These are phyloP conservation scores for Trichopoda pennipes DNA, from an alignment of 2,888 invertebrate genomes.

Conservation along the genomic window DNA sequence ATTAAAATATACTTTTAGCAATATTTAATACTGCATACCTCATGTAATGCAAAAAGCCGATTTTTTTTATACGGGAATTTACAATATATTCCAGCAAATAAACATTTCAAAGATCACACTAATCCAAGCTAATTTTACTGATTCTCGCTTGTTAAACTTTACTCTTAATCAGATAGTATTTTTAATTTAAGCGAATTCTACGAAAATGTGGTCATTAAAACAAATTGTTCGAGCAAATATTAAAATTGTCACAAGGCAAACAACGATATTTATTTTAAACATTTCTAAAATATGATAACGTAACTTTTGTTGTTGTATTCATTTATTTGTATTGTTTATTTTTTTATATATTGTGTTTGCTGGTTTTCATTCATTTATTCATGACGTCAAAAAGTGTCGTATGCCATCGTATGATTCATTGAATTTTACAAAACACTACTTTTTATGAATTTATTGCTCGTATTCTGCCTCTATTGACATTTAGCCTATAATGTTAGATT, in stretches of 20 bases:
- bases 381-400: slow-evolving; percentile 61
- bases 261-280: slow-evolving; percentile 26
- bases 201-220: slow-evolving; percentile 25
- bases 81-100: neutral
- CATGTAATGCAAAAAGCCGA: too few relatives aligned
- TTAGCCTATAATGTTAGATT: neutral
- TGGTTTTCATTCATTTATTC: slow-evolving; percentile 16
- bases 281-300: neutral
- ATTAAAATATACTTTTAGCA: too few relatives aligned
- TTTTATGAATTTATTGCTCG: slow-evolving; percentile 22
- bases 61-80: too few relatives aligned
- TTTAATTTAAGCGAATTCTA: slow-evolving; percentile 37
- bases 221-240: slow-evolving; percentile 18
- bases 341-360: slow-evolving; percentile 3
- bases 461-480: slow-evolving; percentile 21
- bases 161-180: slow-evolving; percentile 19
- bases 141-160: neutral
- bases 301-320: neutral
- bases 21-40: too few relatives aligned
- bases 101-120: neutral
- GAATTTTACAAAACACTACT: neutral
- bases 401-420: slow-evolving; percentile 57
- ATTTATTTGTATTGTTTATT: too few relatives aligned
- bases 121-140: neutral
- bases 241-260: slow-evolving; percentile 55